Evolutionary conservation across 2,113 vertebrate genomes (phyloP).

Genomic region (Hydropotes inermis): DNA sequence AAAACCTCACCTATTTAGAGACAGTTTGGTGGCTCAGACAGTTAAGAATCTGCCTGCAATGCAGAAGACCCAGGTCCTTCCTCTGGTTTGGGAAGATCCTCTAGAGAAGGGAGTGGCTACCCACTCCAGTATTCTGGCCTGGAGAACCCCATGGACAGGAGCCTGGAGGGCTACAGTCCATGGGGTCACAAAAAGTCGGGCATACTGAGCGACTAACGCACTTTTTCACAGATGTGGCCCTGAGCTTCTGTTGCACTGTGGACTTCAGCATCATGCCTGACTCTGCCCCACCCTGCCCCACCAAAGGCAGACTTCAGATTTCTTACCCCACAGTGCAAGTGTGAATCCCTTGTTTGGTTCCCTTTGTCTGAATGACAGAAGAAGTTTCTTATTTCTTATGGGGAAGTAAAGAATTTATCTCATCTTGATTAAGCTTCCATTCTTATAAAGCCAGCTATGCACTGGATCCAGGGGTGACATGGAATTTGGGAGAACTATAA

Average conservation of each 20-base stretch:
- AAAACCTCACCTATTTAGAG: neutral
- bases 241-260: no score
- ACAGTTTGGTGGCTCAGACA: neutral
- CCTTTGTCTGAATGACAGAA: neutral
- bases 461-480: no score
- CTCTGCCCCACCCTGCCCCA: rapidly evolving
- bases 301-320: neutral
- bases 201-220: neutral
- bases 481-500: neutral
- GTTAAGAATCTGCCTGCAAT: neutral
- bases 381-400: neutral
- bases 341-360: neutral
- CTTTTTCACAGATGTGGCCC: no score
- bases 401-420: neutral
- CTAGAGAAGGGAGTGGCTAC: neutral
- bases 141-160: neutral
- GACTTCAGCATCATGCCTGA: no score
- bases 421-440: neutral
- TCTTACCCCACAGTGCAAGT: neutral
- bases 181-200: neutral
- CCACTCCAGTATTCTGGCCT: neutral
- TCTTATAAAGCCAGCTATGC: neutral
- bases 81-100: neutral
- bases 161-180: neutral
- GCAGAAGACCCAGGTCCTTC: neutral